These are phyloP conservation scores for Bufo bufo DNA, from an alignment of 2,113 vertebrate genomes.

Conservation along the genomic window DNA sequence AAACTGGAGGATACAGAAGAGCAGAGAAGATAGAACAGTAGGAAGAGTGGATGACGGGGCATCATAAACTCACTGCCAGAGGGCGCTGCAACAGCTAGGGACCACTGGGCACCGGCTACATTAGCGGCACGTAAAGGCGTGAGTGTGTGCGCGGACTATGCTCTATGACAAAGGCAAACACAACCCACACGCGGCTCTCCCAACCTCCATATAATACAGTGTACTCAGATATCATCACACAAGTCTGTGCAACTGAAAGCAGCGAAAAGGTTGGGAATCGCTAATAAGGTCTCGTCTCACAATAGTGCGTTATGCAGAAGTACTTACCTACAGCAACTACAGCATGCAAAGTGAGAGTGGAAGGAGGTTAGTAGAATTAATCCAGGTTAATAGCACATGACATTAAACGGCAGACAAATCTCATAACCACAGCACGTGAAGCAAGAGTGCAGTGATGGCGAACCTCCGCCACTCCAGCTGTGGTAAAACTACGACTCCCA, in stretches of 20 bases:
- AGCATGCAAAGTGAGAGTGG: slow-evolving; percentile 47
- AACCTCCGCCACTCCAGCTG: no score
- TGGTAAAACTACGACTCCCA: no score
- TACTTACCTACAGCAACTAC: slow-evolving; percentile 21
- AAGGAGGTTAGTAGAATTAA: slow-evolving; percentile 40
- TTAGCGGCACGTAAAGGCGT: neutral
- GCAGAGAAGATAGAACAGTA: neutral
- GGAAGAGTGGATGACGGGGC: slow-evolving; percentile 42
- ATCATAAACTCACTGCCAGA: slow-evolving; percentile 47
- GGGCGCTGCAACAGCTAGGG: slow-evolving; percentile 44
- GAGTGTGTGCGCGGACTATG: neutral
- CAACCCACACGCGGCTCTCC: neutral
- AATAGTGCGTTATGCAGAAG: neutral
- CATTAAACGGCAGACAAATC: neutral
- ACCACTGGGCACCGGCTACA: neutral
- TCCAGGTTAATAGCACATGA: slow-evolving; percentile 12
- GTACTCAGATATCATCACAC: neutral
- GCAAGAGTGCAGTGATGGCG: no score
- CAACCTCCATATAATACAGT: neutral
- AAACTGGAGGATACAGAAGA: neutral
- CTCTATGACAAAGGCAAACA: neutral
- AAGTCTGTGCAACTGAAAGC: neutral
- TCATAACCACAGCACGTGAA: neutral
- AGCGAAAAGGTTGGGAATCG: neutral
- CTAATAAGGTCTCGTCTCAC: neutral